Percentiles rank a stretch among this genome's conserved stretches.
Evolutionary conservation across 2,113 vertebrate species (phyloP).

Genomic region (Protomyctophum bolini): DNA sequence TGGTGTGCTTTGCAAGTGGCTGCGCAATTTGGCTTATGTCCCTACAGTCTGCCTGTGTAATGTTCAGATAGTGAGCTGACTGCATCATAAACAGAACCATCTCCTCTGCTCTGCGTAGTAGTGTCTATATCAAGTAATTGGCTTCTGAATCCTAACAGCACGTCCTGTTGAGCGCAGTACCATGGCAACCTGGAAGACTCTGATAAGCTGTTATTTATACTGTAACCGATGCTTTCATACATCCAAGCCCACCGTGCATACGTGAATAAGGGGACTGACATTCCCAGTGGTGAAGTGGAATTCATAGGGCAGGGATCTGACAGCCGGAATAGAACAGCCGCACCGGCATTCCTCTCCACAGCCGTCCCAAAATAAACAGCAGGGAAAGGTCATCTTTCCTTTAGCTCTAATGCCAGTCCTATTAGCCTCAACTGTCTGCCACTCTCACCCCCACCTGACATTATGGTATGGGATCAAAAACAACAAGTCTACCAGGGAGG

Average conservation of each 20-base stretch:
- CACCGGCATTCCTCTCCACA: slow-evolving; percentile 76
- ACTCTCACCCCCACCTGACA: slow-evolving; percentile 16
- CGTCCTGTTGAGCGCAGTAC: slow-evolving; percentile 26
- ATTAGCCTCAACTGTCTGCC: slow-evolving; percentile 33
- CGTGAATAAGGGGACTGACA: slow-evolving; percentile 51
- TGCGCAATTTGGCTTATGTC: slow-evolving; percentile 24
- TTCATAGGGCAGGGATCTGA: slow-evolving; percentile 71
- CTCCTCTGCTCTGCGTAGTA: neutral
- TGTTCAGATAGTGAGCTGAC: slow-evolving; percentile 13
- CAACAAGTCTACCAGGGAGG: neutral
- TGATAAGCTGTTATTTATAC: slow-evolving; percentile 52
- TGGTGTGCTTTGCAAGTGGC: too few relatives aligned
- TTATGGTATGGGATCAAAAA: slow-evolving; percentile 15
- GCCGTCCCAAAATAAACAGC: slow-evolving; percentile 82
- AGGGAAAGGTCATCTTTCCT: slow-evolving; percentile 76
- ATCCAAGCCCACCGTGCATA: slow-evolving; percentile 23
- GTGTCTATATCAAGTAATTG: slow-evolving; percentile 22
- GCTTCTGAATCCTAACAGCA: neutral
- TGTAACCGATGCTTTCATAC: slow-evolving; percentile 11
- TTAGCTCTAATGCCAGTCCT: slow-evolving; percentile 58
- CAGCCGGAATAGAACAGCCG: slow-evolving; percentile 80
- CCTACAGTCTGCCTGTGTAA: slow-evolving; percentile 4
- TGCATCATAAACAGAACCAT: slow-evolving; percentile 22
- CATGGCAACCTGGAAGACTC: slow-evolving; percentile 35
- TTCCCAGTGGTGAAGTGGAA: slow-evolving; percentile 68